Conservation (phyloP, 2,888 invertebrate genomes). For the Acleris laterana region DNA sequence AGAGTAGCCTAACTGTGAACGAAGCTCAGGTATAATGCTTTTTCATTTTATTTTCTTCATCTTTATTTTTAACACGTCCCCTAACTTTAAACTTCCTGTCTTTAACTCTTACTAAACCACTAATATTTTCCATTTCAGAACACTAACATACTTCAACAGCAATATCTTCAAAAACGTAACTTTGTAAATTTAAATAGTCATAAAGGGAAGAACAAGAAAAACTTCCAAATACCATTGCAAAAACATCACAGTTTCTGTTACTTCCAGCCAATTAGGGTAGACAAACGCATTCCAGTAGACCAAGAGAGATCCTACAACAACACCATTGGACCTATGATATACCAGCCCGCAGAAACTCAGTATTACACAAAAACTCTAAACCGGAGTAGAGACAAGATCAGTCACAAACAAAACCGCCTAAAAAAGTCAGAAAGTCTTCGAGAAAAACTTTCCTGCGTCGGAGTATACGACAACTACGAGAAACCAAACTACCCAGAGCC, state of each 20-base stretch:
- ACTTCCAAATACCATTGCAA: slow-evolving; percentile 86
- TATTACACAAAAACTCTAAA: slow-evolving; percentile 80
- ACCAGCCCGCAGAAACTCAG: slow-evolving; percentile 71
- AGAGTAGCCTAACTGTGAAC: slow-evolving; percentile 65
- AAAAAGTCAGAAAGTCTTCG: slow-evolving; percentile 81
- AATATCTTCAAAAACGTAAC: slow-evolving; percentile 84
- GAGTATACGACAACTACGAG: slow-evolving; percentile 77
- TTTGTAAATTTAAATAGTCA: slow-evolving; percentile 77
- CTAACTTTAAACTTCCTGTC: slow-evolving; percentile 43
- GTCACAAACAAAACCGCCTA: slow-evolving; percentile 74
- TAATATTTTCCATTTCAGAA: slow-evolving; percentile 82
- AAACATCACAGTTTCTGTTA: slow-evolving; percentile 88
- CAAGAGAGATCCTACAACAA: slow-evolving; percentile 76
- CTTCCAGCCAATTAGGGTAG: slow-evolving; percentile 86
- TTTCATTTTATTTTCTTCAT: slow-evolving; percentile 51
- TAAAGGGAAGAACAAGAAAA: slow-evolving; percentile 84
- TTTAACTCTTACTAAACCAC: slow-evolving; percentile 65
- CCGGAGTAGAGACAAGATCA: slow-evolving; percentile 75
- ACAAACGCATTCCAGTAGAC: slow-evolving; percentile 81
- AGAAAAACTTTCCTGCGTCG: slow-evolving; percentile 80
- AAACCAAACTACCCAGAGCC: slow-evolving; percentile 78
- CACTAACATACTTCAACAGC: slow-evolving; percentile 84
- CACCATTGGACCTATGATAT: slow-evolving; percentile 77
- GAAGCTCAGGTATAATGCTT: slow-evolving; percentile 77
- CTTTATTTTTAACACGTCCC: slow-evolving; percentile 41